These are phyloP conservation scores for Ctenopoma kingsleyae DNA, from an alignment of 2,797 vertebrate species.

Conservation along the genomic window DNA sequence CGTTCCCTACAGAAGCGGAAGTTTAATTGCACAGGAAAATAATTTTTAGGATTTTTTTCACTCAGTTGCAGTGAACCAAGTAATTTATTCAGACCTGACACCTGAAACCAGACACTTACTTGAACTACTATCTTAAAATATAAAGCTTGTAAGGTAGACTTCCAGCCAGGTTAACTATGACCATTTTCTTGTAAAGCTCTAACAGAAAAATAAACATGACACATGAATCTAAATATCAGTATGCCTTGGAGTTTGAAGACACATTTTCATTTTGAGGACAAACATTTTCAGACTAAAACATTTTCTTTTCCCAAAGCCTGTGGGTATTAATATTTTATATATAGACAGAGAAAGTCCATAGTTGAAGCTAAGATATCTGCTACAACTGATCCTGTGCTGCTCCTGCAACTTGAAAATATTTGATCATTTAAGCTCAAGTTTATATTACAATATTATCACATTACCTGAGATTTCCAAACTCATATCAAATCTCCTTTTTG, in stretches of 20 bases:
- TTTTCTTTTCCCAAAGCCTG: conserved; percentile 9
- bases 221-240: conserved; percentile 3
- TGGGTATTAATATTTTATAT: conserved; percentile 54
- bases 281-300: conserved; percentile 37
- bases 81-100: too few species aligned
- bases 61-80: too few species aligned
- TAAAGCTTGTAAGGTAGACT: background rate
- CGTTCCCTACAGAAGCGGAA: too few species aligned
- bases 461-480: conserved; percentile 2
- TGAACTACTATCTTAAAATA: background rate
- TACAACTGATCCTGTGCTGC: background rate
- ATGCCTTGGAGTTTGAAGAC: too few species aligned
- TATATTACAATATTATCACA: conserved; percentile 6
- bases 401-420: background rate
- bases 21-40: too few species aligned
- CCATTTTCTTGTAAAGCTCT: background rate
- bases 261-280: conserved; percentile 23
- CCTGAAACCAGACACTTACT: too few species aligned
- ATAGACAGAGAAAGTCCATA: conserved; percentile 17
- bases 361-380: conserved; percentile 13
- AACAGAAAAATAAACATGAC: background rate
- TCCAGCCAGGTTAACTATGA: background rate
- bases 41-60: too few species aligned
- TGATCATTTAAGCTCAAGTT: background rate
- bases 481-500: background rate